Evolutionary conservation across 1,140 invertebrate genomes (phyloP).

Genomic region (Heterodera schachtii): DNA sequence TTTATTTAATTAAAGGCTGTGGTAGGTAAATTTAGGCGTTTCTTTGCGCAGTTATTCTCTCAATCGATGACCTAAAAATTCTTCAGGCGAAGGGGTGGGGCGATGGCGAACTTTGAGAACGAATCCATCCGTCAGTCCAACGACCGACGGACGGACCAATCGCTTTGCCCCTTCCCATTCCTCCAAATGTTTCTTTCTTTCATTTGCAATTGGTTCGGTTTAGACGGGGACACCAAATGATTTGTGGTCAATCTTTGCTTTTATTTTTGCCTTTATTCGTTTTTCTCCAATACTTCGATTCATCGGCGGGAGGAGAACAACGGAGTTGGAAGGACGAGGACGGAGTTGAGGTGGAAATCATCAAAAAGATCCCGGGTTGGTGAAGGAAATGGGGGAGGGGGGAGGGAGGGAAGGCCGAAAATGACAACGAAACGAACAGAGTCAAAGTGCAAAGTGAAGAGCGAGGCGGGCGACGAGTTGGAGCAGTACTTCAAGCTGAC

Average conservation of each 20-base stretch:
- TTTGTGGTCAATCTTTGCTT: too few species aligned
- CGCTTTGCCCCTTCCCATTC: too few species aligned
- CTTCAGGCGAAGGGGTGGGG: too few species aligned
- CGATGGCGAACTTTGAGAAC: too few species aligned
- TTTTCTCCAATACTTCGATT: neutral
- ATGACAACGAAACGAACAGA: conserved; percentile 3
- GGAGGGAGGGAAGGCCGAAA: neutral
- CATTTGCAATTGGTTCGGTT: too few species aligned
- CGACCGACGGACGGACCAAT: too few species aligned
- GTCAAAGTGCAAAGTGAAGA: conserved; percentile 59
- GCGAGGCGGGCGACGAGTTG: conserved; percentile 57
- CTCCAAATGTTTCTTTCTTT: too few species aligned
- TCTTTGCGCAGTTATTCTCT: neutral
- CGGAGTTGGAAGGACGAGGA: conserved; percentile 64
- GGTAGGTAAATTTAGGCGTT: neutral
- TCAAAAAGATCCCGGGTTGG: conserved; percentile 62
- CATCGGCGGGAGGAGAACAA: conserved; percentile 40
- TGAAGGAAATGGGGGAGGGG: neutral
- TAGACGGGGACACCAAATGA: too few species aligned
- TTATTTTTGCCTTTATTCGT: neutral
- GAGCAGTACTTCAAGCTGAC: conserved; percentile 64
- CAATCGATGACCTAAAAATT: neutral
- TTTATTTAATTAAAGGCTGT: neutral
- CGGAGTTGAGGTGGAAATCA: conserved; percentile 64
- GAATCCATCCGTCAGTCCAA: too few species aligned